Evolutionary conservation across 30 jellyfish, hydroid and myxozoan genomes (phyloP), one percentile per base, ranked within the genome.

Genomic region (Cassiopea xamachana): DNA sequence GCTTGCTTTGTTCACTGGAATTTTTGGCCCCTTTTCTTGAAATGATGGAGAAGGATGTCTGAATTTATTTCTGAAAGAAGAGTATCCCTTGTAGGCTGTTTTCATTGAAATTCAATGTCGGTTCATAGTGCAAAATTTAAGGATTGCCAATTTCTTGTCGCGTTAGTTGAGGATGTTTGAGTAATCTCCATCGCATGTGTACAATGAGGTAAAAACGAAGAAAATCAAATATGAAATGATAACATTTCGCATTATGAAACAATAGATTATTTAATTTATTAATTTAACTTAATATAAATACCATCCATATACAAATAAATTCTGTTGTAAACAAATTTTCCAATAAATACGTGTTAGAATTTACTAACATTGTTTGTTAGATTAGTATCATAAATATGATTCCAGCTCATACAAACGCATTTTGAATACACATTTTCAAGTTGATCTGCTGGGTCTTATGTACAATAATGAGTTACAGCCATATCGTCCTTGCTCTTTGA

Each of bases 331-430:
- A 49, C 48, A 48, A 60, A 78, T 78, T 78, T 50, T 78, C 71
- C 50, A 59, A 78, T 78, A 78, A 78, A 78, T 78, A 78, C 87
- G 51, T 2, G 75, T 19, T 50, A 78, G 87, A 78, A 48, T 19
- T 50, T 78, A 15, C 75, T 78, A 78, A 48, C 17, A 78, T 78
- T 78, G 71, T 44, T 19, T 48, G 87, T 78, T 78, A 80, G 80
- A 8, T 60, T 5, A 79, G 45, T 60, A 14, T 83, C 46, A 15
- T 43, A 84, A 84, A 70, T 84, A 84, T 84, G 92, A 84, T 67
- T 46, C 92, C 92, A 84, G 92, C 85, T 84, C 92, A 84, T 84
- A 72, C 77, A 73, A 50, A 19, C 43, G 60, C 60, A 72, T 79
- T 69, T 71, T 45, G 73, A 71, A 84, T 47, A 17, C 14, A 47